Conservation (phyloP, 2,113 vertebrate genomes). For the Barbus barbus region DNA sequence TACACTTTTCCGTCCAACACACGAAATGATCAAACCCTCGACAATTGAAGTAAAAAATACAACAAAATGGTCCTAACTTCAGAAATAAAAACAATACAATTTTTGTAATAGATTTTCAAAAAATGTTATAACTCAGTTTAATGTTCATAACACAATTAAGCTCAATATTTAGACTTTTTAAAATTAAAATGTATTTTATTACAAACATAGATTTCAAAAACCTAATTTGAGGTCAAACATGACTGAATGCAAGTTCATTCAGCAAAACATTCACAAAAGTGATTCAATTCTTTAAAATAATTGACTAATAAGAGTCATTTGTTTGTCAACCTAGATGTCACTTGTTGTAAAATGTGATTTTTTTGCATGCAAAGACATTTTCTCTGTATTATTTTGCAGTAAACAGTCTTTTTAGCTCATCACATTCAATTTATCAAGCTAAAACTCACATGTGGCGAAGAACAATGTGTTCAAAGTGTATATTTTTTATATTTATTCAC, state of each 20-base stretch:
- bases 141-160: background rate
- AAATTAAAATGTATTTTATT: no score
- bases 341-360: background rate
- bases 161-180: background rate
- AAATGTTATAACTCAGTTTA: background rate
- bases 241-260: background rate
- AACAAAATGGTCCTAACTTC: background rate
- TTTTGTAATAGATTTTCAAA: no score
- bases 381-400: background rate
- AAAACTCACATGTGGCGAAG: background rate
- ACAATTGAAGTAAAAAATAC: background rate
- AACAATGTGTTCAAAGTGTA: background rate
- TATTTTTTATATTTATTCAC: background rate
- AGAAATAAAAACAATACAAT: no score
- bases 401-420: background rate
- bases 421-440: background rate
- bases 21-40: background rate
- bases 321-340: background rate
- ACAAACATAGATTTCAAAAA: no score
- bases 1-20: background rate
- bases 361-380: background rate
- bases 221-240: no score
- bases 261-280: background rate
- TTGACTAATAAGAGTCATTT: background rate
- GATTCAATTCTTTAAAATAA: background rate